Evolutionary conservation across 2,888 invertebrate species (phyloP).

Genomic region (Hyposoter dolosus): DNA sequence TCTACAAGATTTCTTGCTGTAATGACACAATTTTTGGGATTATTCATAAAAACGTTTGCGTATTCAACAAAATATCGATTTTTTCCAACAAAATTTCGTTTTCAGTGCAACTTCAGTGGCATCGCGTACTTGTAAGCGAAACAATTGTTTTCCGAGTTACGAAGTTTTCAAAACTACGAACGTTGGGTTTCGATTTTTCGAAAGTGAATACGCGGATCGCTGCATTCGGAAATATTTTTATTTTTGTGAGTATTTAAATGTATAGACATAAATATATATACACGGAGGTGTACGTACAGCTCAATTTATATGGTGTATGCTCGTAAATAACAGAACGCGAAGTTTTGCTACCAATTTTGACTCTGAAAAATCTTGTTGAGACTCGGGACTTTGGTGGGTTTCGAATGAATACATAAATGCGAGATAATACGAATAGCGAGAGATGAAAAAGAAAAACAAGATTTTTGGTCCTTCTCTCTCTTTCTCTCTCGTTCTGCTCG

Average conservation of each 20-base stretch:
- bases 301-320: conserved; percentile 35
- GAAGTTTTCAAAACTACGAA: not conserved
- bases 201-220: not conserved
- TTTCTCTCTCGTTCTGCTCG: not conserved
- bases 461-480: conserved; percentile 1
- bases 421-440: conserved; percentile 49
- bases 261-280: not conserved
- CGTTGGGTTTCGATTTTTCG: not conserved
- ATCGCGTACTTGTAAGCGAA: no score
- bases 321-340: conserved; percentile 43
- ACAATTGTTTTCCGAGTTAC: no score
- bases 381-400: conserved; percentile 62
- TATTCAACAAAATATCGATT: no score
- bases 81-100: no score
- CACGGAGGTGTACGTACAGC: not conserved
- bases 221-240: not conserved
- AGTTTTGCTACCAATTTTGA: conserved; percentile 54
- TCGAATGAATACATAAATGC: conserved; percentile 60
- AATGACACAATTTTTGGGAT: no score
- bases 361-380: conserved; percentile 67
- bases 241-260: conserved; percentile 2
- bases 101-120: no score
- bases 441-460: conserved; percentile 31
- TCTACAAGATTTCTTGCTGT: no score
- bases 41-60: no score